Base-by-base conservation (phyloP, 2,113 vertebrate species). In the Chinchilla lanigera region DNA sequence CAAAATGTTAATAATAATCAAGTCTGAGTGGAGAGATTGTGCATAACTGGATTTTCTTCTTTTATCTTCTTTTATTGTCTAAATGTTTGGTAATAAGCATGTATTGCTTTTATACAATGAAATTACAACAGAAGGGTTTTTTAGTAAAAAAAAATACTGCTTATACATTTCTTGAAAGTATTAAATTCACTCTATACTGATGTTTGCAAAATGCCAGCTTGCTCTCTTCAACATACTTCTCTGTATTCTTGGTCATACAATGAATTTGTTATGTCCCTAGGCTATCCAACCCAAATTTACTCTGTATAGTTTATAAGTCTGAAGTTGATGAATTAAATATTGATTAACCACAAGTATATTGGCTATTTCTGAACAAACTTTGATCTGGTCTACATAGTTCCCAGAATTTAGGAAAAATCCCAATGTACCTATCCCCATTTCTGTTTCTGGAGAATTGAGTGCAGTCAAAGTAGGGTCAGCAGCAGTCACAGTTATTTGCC, bases 401-500 rank as follows among this genome's bases (percentile, higher is more conserved):
- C 19, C 16, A 65, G 38, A 84, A 96, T 80, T 91, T 41, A 61
- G 16, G 63, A 97, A 90, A 97, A 97, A 88, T 26, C 52, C 16
- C 41, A 41, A 22, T 88, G 83, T 82, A 4, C 47, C 35, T 24
- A 4, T 94, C 33, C 90, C 58, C 3, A 77, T 7, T 67, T 22
- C 47, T 93, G 14, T 60, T 73, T 56, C 54, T 33, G 20, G 63
- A 92, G 50, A 92, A 82, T 73, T 78, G 41, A 30, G 54, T 54
- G 56, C n/a, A 13, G 24, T 67, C 41, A 73, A 4, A 73, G 16
- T 35, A 73, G 28, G 63, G 35, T 93, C 61, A 52, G 10, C 17
- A 52, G 41, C 28, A 78, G 6, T 63, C 38, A 77, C 26, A 41
- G 41, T 83, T 89, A 65, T 5, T 71, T 41, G 86, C 24, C 28